These are phyloP conservation scores for Saimiri boliviensis DNA, from an alignment of 2,113 vertebrate genomes.

Conservation along the genomic window DNA sequence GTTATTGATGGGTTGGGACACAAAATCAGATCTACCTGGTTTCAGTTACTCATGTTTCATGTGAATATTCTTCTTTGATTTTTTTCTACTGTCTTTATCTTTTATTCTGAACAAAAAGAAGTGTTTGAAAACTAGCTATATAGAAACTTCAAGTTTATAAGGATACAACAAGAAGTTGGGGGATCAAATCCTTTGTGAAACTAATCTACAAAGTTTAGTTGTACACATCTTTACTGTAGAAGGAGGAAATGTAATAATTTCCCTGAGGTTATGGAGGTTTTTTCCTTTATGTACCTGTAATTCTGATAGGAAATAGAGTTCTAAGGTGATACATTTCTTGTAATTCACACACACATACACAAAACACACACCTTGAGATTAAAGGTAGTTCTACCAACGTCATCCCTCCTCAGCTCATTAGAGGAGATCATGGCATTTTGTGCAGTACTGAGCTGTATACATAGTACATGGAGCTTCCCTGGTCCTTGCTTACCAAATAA, in stretches of 20 bases:
- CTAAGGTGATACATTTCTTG: neutral
- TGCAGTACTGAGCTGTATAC: neutral
- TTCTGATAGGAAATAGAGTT: neutral
- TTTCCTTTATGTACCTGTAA: neutral
- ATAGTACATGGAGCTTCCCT: neutral
- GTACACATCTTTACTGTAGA: neutral
- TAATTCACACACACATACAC: neutral
- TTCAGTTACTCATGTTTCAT: neutral
- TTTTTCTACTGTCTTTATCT: neutral
- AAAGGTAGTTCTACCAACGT: neutral
- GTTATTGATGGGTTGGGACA: neutral
- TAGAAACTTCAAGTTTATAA: neutral
- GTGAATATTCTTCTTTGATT: neutral
- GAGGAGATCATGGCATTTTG: neutral
- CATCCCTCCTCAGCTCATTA: fast-evolving
- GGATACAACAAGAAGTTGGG: neutral
- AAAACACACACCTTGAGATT: neutral
- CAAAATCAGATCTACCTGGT: neutral
- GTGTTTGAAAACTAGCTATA: neutral
- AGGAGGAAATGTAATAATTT: neutral
- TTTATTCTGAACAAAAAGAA: neutral
- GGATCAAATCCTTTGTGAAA: neutral
- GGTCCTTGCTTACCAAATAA: neutral
- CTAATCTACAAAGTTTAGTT: neutral
- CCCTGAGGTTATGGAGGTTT: neutral